A percentile compares a stretch with the other conserved stretches of the same genome.
Conservation (phyloP, 2,113 vertebrate genomes). For the Tringa solitaria region DNA sequence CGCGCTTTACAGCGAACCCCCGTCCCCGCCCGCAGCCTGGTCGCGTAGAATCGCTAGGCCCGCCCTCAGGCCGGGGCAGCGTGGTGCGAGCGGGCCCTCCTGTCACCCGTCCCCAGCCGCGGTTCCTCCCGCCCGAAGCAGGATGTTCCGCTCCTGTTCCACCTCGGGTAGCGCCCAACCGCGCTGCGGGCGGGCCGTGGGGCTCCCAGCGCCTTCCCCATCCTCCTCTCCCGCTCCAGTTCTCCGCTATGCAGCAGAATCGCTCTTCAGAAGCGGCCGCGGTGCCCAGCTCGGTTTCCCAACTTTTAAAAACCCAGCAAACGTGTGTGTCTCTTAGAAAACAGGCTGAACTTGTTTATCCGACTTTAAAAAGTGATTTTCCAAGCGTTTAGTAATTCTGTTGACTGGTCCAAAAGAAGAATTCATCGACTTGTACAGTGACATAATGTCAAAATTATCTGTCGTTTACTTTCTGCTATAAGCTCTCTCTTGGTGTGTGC, state of each 20-base stretch:
- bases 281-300: background rate
- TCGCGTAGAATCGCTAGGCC: rapidly evolving
- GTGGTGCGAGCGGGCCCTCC: rapidly evolving
- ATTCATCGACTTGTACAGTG: rapidly evolving
- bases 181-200: rapidly evolving
- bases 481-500: background rate
- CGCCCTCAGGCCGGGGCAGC: rapidly evolving
- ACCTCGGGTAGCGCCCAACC: rapidly evolving
- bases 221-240: rapidly evolving
- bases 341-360: background rate
- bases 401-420: background rate
- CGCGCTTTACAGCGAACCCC: rapidly evolving
- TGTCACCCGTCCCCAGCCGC: rapidly evolving
- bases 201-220: rapidly evolving
- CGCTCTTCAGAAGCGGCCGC: rapidly evolving
- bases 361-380: background rate
- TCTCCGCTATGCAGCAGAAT: too few species aligned
- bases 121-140: background rate
- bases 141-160: too few species aligned
- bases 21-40: rapidly evolving
- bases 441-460: rapidly evolving
- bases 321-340: rapidly evolving
- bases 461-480: rapidly evolving
- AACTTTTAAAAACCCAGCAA: background rate
- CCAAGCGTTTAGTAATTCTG: background rate